A percentile compares a stretch with the other conserved stretches of the same genome.
These are phyloP conservation scores for Asobara japonica DNA, from an alignment of 1,140 invertebrate genomes.

Conservation along the genomic window DNA sequence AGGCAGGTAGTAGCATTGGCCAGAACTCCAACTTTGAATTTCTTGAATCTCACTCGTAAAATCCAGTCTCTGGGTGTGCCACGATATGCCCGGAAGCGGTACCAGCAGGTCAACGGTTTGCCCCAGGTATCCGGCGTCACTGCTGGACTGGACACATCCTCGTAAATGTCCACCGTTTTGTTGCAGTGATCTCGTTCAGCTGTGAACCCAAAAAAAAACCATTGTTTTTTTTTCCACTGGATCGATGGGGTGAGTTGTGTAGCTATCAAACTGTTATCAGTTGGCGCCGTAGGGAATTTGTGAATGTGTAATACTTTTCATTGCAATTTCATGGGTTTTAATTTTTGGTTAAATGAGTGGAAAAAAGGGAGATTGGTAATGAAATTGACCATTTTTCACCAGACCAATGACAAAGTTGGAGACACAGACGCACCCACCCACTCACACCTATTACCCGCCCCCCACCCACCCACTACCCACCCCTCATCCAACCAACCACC, in stretches of 20 bases:
- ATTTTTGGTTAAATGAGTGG: no score
- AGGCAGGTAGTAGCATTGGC: slow-evolving; percentile 87
- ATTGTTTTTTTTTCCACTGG: background rate
- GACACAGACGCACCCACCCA: no score
- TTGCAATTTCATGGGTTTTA: background rate
- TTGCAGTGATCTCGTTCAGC: slow-evolving; percentile 85
- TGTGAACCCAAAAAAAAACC: slow-evolving; percentile 59
- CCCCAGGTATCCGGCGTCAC: slow-evolving; percentile 84
- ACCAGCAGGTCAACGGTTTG: slow-evolving; percentile 86
- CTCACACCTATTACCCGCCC: no score
- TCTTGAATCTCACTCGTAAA: slow-evolving; percentile 87
- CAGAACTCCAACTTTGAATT: slow-evolving; percentile 89
- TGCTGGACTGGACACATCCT: slow-evolving; percentile 86
- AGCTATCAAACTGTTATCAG: background rate
- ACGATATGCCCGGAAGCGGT: slow-evolving; percentile 85
- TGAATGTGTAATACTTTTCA: background rate
- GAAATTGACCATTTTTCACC: no score
- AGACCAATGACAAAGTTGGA: no score
- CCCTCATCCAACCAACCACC: no score
- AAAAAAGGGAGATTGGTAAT: no score
- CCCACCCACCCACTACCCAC: no score
- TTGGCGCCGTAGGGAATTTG: background rate
- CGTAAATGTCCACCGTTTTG: slow-evolving; percentile 91
- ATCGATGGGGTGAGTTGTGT: background rate
- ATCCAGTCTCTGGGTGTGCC: slow-evolving; percentile 89